Evolutionary conservation across 2,888 invertebrate genomes (phyloP).

Genomic region (Cactoblastis cactorum): DNA sequence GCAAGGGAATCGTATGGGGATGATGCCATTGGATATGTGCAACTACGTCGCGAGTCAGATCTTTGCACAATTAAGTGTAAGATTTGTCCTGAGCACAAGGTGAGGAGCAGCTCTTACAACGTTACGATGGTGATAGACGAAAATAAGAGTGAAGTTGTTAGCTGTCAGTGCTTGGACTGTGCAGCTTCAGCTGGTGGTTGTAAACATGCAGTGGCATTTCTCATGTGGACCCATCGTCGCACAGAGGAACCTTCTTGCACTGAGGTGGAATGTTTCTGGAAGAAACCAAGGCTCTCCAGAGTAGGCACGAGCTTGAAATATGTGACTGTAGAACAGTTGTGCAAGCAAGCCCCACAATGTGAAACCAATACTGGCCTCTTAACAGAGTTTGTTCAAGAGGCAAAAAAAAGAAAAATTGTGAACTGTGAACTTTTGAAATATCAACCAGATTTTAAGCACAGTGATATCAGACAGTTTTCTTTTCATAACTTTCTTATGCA

Average conservation of each 20-base stretch:
- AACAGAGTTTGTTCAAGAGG: background rate
- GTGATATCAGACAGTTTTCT: background rate
- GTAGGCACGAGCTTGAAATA: constrained; percentile 13
- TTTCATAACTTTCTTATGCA: background rate
- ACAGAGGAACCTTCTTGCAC: constrained; percentile 14
- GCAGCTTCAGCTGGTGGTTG: too few species aligned
- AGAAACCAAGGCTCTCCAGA: constrained; percentile 17
- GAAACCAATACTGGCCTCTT: background rate
- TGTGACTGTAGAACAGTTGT: background rate
- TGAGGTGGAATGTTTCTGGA: constrained; percentile 13
- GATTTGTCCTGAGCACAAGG: too few species aligned
- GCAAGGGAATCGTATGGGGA: constrained; percentile 12
- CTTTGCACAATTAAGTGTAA: too few species aligned
- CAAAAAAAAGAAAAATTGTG: constrained; percentile 11
- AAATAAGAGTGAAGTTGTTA: too few species aligned
- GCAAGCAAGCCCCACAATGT: background rate
- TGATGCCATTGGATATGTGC: constrained; percentile 13
- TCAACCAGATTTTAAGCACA: background rate
- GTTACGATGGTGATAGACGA: too few species aligned
- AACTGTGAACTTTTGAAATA: background rate
- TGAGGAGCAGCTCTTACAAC: too few species aligned
- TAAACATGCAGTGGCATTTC: too few species aligned
- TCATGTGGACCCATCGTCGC: too few species aligned
- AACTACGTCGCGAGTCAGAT: too few species aligned
- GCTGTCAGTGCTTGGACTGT: too few species aligned